Conservation (phyloP, 2,888 invertebrate genomes). For the Caenorhabditis uteleia region DNA sequence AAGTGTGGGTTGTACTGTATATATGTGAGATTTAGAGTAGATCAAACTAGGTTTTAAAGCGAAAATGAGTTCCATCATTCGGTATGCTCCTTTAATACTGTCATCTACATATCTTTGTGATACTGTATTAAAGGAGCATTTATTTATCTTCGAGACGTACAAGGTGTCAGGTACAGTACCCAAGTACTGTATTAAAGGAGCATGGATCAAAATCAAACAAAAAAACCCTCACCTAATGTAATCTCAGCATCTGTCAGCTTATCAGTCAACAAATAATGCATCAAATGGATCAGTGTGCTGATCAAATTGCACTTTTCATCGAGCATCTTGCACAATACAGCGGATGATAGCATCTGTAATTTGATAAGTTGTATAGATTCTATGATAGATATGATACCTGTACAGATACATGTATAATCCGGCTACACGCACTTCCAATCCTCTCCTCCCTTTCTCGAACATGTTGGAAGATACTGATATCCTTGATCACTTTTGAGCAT, state of each 20-base stretch:
- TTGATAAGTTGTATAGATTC: not conserved
- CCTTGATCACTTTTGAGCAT: conserved; percentile 31
- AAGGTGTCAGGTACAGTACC: not conserved
- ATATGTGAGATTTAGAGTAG: no score
- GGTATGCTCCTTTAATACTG: no score
- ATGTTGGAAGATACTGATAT: conserved; percentile 19
- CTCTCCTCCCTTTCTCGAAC: conserved; percentile 9
- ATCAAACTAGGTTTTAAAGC: no score
- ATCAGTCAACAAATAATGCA: conserved; percentile 34
- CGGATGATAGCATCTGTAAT: conserved; percentile 58
- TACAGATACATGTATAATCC: conserved; percentile 61
- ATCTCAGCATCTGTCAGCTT: conserved; percentile 4
- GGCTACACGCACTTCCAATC: conserved; percentile 29
- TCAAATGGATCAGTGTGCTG: conserved; percentile 35
- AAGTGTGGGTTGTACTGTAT: no score
- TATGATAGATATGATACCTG: conserved; percentile 36
- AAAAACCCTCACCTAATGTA: conserved; percentile 17
- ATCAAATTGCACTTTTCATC: conserved; percentile 44
- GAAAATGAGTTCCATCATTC: no score
- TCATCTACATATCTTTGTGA: no score
- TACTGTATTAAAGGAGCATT: no score
- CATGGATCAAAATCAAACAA: not conserved
- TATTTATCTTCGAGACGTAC: not conserved
- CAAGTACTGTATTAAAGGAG: not conserved
- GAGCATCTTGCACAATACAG: conserved; percentile 45